Evolutionary conservation across 2,113 vertebrate species (phyloP).

Genomic region (Ranitomeya imitator): DNA sequence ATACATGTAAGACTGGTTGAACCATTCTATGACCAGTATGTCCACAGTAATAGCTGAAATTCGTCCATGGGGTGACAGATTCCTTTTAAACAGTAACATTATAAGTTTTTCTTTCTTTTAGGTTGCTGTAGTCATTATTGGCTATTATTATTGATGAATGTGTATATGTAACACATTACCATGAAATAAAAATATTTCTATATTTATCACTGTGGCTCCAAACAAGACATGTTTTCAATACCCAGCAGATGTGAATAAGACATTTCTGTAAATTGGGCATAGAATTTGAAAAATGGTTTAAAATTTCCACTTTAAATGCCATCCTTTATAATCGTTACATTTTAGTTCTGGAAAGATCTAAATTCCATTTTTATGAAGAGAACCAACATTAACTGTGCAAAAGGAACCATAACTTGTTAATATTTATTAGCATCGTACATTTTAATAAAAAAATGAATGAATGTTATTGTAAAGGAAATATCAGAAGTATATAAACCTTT

Average conservation of each 20-base stretch:
- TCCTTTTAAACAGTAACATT: no score
- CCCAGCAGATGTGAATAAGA: slow-evolving; percentile 5
- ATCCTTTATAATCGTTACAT: not conserved
- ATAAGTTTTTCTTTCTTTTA: not conserved
- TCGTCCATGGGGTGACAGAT: no score
- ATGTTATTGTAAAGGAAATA: no score
- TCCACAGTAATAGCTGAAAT: no score
- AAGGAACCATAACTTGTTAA: not conserved
- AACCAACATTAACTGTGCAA: not conserved
- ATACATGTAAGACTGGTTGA: no score
- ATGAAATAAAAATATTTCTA: not conserved
- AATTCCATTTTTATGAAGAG: not conserved
- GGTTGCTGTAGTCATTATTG: not conserved
- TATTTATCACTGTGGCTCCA: not conserved
- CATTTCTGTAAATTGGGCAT: slow-evolving; percentile 15
- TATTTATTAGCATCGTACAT: not conserved
- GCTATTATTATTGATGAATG: not conserved
- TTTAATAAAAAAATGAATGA: no score
- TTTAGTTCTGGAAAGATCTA: not conserved
- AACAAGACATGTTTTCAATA: slow-evolving; percentile 11
- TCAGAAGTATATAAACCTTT: no score
- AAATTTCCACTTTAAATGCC: slow-evolving; percentile 6
- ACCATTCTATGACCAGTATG: no score
- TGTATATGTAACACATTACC: not conserved
- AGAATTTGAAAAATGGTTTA: not conserved